Conservation (phyloP, 1,140 invertebrate genomes). For the Drosophila truncata region DNA sequence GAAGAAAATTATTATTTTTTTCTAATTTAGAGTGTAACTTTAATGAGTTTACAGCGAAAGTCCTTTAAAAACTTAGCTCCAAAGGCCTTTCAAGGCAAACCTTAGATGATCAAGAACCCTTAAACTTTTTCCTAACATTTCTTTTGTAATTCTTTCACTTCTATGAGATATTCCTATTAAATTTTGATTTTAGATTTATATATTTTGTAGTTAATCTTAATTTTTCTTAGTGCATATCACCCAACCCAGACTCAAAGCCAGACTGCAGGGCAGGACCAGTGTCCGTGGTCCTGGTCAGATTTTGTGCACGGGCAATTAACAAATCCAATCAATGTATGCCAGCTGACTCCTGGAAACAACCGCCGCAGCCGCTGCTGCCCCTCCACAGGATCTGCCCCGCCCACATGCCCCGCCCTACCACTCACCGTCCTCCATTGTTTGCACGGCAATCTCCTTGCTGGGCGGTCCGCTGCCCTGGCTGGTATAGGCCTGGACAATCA, state of each 20-base stretch:
- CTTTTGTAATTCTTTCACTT: neutral
- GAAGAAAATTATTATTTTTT: neutral
- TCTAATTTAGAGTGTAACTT: neutral
- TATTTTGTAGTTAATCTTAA: neutral
- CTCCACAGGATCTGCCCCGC: slow-evolving; percentile 1
- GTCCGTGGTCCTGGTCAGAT: slow-evolving; percentile 38
- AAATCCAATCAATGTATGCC: slow-evolving; percentile 78
- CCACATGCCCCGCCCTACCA: slow-evolving; percentile 45
- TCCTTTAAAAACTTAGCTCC: neutral
- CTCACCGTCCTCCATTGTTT: slow-evolving; percentile 95
- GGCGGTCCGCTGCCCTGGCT: slow-evolving; percentile 95
- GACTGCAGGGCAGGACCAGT: slow-evolving; percentile 10
- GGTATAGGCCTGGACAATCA: slow-evolving; percentile 97
- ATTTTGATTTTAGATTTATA: rapidly evolving
- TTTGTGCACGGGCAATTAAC: slow-evolving; percentile 78
- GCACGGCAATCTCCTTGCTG: slow-evolving; percentile 91
- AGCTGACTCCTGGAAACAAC: slow-evolving; percentile 7
- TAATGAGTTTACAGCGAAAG: neutral
- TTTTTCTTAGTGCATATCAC: slow-evolving; percentile 5
- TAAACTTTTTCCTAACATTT: neutral
- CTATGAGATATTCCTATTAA: neutral
- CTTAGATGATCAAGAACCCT: too few relatives aligned
- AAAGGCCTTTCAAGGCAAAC: too few relatives aligned
- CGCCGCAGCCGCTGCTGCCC: neutral
- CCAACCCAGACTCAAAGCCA: neutral